Conservation (phyloP, 2,113 vertebrate genomes). For the Epinephelus lanceolatus region DNA sequence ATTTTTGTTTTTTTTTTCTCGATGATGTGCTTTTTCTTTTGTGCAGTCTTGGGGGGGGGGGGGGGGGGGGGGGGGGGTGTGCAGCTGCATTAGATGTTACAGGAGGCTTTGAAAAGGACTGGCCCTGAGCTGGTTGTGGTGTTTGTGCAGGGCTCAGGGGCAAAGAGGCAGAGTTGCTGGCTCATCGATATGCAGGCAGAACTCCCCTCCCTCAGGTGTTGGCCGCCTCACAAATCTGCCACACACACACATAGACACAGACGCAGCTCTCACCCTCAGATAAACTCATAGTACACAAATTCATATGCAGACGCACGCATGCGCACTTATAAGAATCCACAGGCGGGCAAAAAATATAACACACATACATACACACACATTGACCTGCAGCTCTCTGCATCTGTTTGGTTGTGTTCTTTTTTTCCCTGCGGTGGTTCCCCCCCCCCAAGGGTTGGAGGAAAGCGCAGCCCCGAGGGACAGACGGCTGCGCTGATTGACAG, state of each 20-base stretch:
- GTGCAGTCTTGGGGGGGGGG: neutral
- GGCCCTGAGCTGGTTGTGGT: constrained; percentile 70
- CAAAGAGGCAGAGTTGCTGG: constrained; percentile 76
- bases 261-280: constrained; percentile 40
- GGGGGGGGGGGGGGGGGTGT: neutral
- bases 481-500: constrained; percentile 82
- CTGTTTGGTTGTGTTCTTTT: constrained; percentile 80
- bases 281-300: constrained; percentile 48
- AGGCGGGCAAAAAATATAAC: constrained; percentile 52
- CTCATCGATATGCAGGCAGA: constrained; percentile 83
- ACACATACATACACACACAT: constrained; percentile 41
- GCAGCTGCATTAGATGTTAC: constrained; percentile 60
- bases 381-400: constrained; percentile 81
- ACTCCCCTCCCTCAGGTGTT: constrained; percentile 78
- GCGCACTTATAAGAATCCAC: constrained; percentile 58
- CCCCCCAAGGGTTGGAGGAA: constrained; percentile 62
- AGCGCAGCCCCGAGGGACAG: constrained; percentile 69
- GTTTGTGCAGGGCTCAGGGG: constrained; percentile 76
- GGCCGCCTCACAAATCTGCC: constrained; percentile 69
- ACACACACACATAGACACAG: constrained; percentile 11
- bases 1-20: constrained; percentile 5
- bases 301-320: constrained; percentile 56
- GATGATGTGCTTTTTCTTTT: constrained; percentile 46
- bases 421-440: constrained; percentile 53
- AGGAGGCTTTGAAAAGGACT: constrained; percentile 69